A percentile compares a stretch with the other conserved stretches of the same genome.
Evolutionary conservation across 2,888 invertebrate genomes (phyloP).

Genomic region (Podotricha telesiphe): DNA sequence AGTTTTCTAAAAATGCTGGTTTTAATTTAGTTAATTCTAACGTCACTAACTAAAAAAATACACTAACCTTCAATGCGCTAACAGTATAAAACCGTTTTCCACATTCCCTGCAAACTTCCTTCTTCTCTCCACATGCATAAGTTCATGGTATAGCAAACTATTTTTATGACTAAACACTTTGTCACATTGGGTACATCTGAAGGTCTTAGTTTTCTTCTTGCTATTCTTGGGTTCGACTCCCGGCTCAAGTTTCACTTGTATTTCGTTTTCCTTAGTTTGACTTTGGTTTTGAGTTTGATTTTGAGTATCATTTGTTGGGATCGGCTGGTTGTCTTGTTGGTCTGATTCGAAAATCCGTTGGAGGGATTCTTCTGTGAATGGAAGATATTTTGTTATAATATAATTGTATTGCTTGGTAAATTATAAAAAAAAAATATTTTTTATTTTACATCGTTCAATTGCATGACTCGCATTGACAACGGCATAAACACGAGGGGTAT

Average conservation of each 20-base stretch:
- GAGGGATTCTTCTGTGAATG: constrained; percentile 67
- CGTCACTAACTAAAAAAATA: too few relatives aligned
- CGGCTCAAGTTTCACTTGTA: constrained; percentile 32
- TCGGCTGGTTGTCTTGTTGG: constrained; percentile 43
- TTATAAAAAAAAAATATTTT: too few relatives aligned
- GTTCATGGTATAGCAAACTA: constrained; percentile 91
- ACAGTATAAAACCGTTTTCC: constrained; percentile 93
- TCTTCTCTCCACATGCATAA: constrained; percentile 90
- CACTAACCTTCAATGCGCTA: constrained; percentile 88
- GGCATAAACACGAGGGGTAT: too few relatives aligned
- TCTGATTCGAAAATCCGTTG: constrained; percentile 68
- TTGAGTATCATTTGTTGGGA: constrained; percentile 49
- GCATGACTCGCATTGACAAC: too few relatives aligned
- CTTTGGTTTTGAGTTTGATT: constrained; percentile 41
- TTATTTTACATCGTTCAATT: too few relatives aligned
- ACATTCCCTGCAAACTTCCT: constrained; percentile 91
- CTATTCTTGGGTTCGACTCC: constrained; percentile 35
- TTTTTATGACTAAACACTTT: constrained; percentile 91
- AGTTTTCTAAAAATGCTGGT: too few relatives aligned
- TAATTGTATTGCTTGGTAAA: too few relatives aligned
- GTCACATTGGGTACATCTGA: constrained; percentile 87
- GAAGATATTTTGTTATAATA: background rate
- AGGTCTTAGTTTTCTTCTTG: constrained; percentile 63
- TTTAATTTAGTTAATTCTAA: too few relatives aligned
- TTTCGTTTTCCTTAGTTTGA: constrained; percentile 47